Evolutionary conservation across 2,797 vertebrate species (phyloP), one percentile per base, ranked within the genome.

Genomic region (Sebastes ruberrimus): DNA sequence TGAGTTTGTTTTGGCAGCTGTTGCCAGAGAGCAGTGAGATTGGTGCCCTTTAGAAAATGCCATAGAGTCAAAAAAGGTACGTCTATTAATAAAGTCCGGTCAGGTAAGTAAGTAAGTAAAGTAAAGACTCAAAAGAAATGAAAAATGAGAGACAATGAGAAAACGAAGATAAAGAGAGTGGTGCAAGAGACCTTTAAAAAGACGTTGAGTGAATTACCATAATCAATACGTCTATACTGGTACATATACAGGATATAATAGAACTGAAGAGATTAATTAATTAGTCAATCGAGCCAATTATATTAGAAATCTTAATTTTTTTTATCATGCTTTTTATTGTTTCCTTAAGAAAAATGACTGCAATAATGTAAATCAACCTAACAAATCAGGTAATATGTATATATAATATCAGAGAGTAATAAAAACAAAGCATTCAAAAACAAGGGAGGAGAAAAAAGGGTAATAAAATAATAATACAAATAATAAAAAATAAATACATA

Each of bases 1-100:
- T 78, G 42, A 67, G 65, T 75, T 77, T 18, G 56, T 80, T 52
- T 73, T 76, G 52, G 63, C 53, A 64, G 74, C 18, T 56, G 60
- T 65, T 53, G 57, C 71, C 25, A 59, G 69, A 66, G 57, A 80
- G 10, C 20, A 28, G 27, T 6, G 52, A 65, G 38, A 84, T 27
- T 8, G 10, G 49, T 81, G 69, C 35, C 62, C 49, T 76, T 88
- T 1, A 64, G 53, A 87, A 72, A 85, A 60, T 33, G 25, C 16
- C 55, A 78, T 65, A 32, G 38, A 62, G 72, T 49, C 20, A 78
- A 70, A 53, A 62, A 84, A 81, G 68, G 23, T 74, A 66, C 4
- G 2, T 69, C 68, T 76, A 28, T 78, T 66, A 86, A 74, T 73
- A 52, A 85, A 72, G 38, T 65, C 18, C 2, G 32, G 27, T 38